A percentile compares a stretch with the other conserved stretches of the same genome.
These are phyloP conservation scores for Phylloscopus trochiloides DNA, from an alignment of 2,113 vertebrate species.

Conservation along the genomic window DNA sequence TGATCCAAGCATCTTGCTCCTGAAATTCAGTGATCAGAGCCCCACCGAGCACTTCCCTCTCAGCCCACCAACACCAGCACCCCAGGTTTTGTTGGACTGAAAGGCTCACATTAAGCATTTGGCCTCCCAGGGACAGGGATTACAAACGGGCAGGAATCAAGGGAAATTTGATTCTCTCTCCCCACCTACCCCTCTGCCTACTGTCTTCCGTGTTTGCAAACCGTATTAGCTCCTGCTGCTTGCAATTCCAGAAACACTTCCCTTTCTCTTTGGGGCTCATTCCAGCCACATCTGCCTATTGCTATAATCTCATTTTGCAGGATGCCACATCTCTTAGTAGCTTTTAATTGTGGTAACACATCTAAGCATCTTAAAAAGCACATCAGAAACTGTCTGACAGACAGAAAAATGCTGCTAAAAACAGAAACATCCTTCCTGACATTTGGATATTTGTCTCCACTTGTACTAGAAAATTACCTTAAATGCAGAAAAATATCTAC, in stretches of 20 bases:
- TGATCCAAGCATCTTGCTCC: not conserved
- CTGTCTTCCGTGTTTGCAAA: slow-evolving; percentile 38
- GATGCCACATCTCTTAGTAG: not conserved
- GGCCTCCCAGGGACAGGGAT: slow-evolving; percentile 33
- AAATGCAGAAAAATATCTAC: not conserved
- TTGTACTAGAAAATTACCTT: not conserved
- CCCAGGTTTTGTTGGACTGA: not conserved
- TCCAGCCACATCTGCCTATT: slow-evolving; percentile 53
- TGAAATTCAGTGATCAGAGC: not conserved
- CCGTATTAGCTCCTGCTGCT: slow-evolving; percentile 41
- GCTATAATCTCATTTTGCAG: slow-evolving; percentile 25
- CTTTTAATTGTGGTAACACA: slow-evolving; percentile 15
- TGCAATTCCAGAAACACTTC: slow-evolving; percentile 12
- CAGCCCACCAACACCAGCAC: not conserved
- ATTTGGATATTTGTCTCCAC: not conserved
- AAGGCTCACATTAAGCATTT: not conserved
- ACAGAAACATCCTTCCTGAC: not conserved
- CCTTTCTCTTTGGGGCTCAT: not conserved
- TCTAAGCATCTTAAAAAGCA: not conserved
- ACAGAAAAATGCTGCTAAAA: not conserved
- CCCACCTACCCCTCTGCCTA: slow-evolving; percentile 18
- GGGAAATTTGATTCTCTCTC: slow-evolving; percentile 34
- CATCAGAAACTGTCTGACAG: not conserved
- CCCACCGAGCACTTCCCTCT: not conserved
- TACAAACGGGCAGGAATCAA: not conserved